Evolutionary conservation across 2,113 vertebrate genomes (phyloP), one percentile per base, ranked within the genome.

Genomic region (Notiomystis cincta): DNA sequence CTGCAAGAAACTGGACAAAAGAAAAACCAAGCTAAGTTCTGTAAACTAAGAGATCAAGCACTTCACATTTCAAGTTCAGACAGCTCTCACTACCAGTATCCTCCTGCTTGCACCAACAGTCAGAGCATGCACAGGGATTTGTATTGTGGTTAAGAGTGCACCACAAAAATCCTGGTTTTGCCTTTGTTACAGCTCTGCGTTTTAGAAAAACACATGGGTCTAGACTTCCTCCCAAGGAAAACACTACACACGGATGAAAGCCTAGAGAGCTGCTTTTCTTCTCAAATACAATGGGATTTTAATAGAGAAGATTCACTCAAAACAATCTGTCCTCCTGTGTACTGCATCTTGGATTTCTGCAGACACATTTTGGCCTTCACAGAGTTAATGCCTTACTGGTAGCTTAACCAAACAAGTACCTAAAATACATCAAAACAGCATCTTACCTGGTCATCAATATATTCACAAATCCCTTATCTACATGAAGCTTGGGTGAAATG

Each of bases 391-490:
- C 35, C 13, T 42, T 54, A 48, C 0, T 25, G 8, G 18, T 1
- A 82, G 4, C 16, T 79, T 60, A 51, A 78, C 12, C 11, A 5
- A 38, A 44, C 19, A 37, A 0, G 0, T 18, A 48, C 20, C 5
- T 61, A 1, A 38, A 56, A 28, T 5, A 11, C 2, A 53, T 15
- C 7, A 48, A 15, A 22, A 58, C 1, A 71, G 38, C 37, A 65
- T 40, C 97, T 97, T 78, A 99, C 99, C 99, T 99, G 97, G 99
- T 99, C 98, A 99, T 99, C 98, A 99, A 99, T 97, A 99, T 99
- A 99, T 99, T 99, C 98, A 99, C 99, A 97, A 99, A 99, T 98
- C 99, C 99, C 98, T 99, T 99, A 98, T 99, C 99, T 51, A 98
- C 98, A 98, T 99, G 99, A 92, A 99, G 99, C 98, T 99, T 99